Percentiles rank a stretch among this genome's conserved stretches.
Evolutionary conservation across 2,797 vertebrate species (phyloP).

Genomic region (Eptatretus atami): DNA sequence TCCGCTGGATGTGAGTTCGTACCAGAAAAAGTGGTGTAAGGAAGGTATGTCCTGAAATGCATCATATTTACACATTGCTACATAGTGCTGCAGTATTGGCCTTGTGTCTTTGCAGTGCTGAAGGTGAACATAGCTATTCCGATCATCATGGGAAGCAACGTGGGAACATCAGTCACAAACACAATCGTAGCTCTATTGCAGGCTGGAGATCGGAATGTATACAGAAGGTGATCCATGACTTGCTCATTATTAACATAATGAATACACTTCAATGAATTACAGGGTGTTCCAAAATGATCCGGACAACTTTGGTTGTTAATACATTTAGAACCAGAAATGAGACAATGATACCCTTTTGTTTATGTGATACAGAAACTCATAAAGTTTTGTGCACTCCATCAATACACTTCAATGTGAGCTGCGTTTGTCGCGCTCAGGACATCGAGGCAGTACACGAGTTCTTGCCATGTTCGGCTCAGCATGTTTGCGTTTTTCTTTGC

Average conservation of each 20-base stretch:
- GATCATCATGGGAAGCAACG: constrained; percentile 89
- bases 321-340: no score
- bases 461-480: no score
- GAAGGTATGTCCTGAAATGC: neutral
- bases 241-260: neutral
- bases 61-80: neutral
- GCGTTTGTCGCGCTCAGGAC: no score
- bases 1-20: constrained; percentile 45
- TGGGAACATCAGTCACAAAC: constrained; percentile 86
- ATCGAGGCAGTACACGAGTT: no score
- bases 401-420: no score
- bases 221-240: constrained; percentile 35
- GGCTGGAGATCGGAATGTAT: constrained; percentile 58
- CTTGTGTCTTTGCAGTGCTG: constrained; percentile 26
- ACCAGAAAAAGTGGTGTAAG: neutral
- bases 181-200: constrained; percentile 90
- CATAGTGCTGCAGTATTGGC: neutral
- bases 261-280: neutral
- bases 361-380: no score
- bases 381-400: no score
- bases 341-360: no score
- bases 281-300: no score
- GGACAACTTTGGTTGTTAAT: no score
- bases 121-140: constrained; percentile 43
- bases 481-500: no score